A percentile compares a stretch with the other conserved stretches of the same genome.
phyloP scores from a whole-genome alignment of 2,113 vertebrate species.

The Gambusia holbrooki region DNA sequence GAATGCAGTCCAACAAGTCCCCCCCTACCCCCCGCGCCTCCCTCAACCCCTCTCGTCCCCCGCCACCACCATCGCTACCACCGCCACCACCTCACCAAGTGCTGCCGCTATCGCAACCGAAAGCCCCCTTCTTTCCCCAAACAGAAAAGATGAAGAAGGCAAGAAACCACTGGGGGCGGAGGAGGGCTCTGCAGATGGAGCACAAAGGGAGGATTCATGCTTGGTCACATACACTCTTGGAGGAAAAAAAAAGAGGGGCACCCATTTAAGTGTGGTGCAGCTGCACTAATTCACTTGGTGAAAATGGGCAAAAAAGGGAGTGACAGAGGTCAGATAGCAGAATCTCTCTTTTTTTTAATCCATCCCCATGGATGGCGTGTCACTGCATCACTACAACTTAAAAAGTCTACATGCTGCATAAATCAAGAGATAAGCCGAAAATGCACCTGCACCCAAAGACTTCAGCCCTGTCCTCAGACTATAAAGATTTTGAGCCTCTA shows the following conservation, averaged over 20 bases:
- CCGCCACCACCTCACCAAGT: conserved; percentile 70
- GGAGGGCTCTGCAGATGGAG: conserved; percentile 67
- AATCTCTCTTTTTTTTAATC: conserved; percentile 72
- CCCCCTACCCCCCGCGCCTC: conserved; percentile 31
- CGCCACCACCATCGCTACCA: conserved; percentile 58
- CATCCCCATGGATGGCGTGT: conserved; percentile 59
- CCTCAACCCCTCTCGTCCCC: conserved; percentile 26
- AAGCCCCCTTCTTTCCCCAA: conserved; percentile 61
- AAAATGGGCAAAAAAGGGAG: conserved; percentile 74
- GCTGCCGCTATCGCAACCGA: conserved; percentile 66
- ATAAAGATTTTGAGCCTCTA: no score
- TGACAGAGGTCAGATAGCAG: conserved; percentile 78
- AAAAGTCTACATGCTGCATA: conserved; percentile 25
- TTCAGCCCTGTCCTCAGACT: not conserved
- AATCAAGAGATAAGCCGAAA: conserved; percentile 26
- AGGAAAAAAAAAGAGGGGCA: conserved; percentile 76
- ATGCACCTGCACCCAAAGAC: conserved; percentile 55
- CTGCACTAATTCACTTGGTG: conserved; percentile 84
- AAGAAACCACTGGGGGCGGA: conserved; percentile 69
- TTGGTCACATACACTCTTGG: conserved; percentile 70
- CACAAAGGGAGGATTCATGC: conserved; percentile 86
- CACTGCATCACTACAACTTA: conserved; percentile 53
- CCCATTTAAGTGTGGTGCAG: conserved; percentile 84
- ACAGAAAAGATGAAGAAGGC: conserved; percentile 69
- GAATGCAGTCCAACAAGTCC: conserved; percentile 84